Evolutionary conservation across 2,113 vertebrate genomes (phyloP), one percentile per base, ranked within the genome.

Genomic region (Toxotes jaculatrix): DNA sequence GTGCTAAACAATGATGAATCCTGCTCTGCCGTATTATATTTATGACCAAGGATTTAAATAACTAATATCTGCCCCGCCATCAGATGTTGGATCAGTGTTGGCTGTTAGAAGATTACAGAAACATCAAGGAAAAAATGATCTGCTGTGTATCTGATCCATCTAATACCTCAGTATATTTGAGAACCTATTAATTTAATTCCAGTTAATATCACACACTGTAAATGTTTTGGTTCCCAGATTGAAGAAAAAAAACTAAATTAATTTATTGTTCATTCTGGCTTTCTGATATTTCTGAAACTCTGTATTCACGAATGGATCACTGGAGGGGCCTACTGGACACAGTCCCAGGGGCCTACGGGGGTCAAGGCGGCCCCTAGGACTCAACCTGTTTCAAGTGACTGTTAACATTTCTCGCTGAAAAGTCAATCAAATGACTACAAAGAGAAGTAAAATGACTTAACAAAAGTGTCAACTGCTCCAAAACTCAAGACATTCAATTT

Each of bases 1-100:
- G 45, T 68, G 77, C 82, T 83, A 85, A 89, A 86, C 80, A 81
- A 82, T 81, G 73, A 91, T 74, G 31, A 89, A 86, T 72, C 67
- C 51, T 51, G 36, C 65, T 82, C 68, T 36, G 70, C 51, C 69
- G 60, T 49, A 38, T 82, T 45, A 13, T 69, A 82, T 82, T 70
- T 77, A 88, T 68, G 60, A 32, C 17, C 60, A 53, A 27, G 31
- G 27, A 80, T 78, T 80, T 71, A 27, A 65, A 87, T 64, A 36
- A 79, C 36, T 13, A 43, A 82, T 43, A 49, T 56, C 4, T 61
- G 74, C 60, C 74, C 62, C 40, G 71, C 63, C 53, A 51, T 77
- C 68, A 42, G 34, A 45, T 31, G 8, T 45, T 31, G 21, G n/a
- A 31, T 84, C 47, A 62, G 60, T 56, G 23, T 53, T 3, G 32